Evolutionary conservation across 2,888 invertebrate species (phyloP).

Genomic region (Cephus runcator): DNA sequence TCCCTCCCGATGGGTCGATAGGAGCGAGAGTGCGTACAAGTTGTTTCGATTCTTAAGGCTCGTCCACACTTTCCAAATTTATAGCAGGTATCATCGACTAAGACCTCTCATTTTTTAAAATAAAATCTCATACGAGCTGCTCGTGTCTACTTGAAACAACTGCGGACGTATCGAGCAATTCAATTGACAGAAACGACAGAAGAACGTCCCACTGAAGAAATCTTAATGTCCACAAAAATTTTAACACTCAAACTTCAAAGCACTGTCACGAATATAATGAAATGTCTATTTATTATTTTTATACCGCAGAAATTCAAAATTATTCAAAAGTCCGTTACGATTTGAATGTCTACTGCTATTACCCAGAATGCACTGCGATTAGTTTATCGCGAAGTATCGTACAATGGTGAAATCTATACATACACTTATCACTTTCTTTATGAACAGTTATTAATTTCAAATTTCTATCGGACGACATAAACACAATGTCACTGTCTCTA

Average conservation of each 20-base stretch:
- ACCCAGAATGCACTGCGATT: neutral
- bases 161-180: neutral
- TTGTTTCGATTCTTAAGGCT: conserved; percentile 28
- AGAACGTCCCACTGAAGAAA: neutral
- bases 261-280: neutral
- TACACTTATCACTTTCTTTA: neutral
- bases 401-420: neutral
- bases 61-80: conserved; percentile 8
- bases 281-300: neutral
- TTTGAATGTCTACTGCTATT: neutral
- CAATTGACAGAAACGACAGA: neutral
- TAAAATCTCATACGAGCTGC: neutral
- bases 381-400: neutral
- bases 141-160: neutral
- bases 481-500: neutral
- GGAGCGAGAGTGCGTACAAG: conserved; percentile 59
- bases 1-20: conserved; percentile 52
- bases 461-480: neutral
- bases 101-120: neutral
- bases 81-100: neutral
- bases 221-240: neutral
- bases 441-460: neutral
- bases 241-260: neutral
- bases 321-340: neutral
- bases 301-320: neutral